phyloP scores from a whole-genome alignment of 2,888 invertebrate species.

The Euclidia mi region DNA sequence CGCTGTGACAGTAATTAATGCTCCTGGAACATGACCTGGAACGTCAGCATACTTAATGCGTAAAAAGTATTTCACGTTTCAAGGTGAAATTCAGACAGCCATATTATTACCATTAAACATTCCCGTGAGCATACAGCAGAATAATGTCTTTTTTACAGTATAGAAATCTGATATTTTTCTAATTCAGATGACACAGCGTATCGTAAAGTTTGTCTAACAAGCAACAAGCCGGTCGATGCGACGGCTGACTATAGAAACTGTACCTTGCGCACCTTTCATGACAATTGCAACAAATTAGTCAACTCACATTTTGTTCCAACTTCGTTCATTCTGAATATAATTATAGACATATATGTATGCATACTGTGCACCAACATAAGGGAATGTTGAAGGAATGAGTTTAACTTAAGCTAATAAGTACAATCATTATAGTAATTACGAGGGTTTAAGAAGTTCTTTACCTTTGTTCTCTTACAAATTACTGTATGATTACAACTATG shows the following conservation, averaged over 20 bases:
- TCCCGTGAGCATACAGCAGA: too few species aligned
- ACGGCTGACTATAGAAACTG: conserved; percentile 29
- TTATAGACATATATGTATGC: conserved; percentile 5
- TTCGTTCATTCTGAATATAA: conserved; percentile 2
- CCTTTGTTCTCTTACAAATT: too few species aligned
- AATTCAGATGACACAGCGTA: conserved; percentile 63
- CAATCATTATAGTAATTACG: too few species aligned
- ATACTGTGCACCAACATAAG: background rate
- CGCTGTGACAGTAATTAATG: too few species aligned
- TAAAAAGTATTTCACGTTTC: too few species aligned
- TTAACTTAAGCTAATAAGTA: background rate
- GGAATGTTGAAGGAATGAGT: background rate
- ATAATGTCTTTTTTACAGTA: too few species aligned
- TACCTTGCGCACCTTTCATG: conserved; percentile 23
- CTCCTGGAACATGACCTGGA: too few species aligned
- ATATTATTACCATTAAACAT: too few species aligned
- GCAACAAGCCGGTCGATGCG: conserved; percentile 51
- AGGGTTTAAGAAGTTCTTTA: too few species aligned
- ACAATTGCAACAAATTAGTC: conserved; percentile 11
- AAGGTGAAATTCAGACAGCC: too few species aligned
- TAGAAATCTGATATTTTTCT: conserved; percentile 47
- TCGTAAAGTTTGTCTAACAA: conserved; percentile 64
- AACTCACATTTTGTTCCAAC: conserved; percentile 1
- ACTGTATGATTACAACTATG: too few species aligned
- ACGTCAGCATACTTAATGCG: too few species aligned